Conservation (phyloP, 23 tunicate genomes). For the Ciona savignyi region DNA sequence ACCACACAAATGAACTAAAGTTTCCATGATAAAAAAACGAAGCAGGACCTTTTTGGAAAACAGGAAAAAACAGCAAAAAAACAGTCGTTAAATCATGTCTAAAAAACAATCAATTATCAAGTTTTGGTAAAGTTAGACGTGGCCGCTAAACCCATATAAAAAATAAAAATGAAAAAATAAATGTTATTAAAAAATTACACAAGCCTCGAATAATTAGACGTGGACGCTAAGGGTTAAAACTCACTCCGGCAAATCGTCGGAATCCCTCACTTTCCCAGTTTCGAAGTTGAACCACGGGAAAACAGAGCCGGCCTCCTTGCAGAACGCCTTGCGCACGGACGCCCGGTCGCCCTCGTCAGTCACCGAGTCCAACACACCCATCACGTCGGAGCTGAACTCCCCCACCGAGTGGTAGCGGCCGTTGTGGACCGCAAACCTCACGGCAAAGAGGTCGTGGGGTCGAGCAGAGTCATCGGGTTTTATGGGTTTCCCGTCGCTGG, state of each 20-base stretch:
- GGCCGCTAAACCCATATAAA: too few relatives aligned
- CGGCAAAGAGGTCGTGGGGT: slow-evolving; percentile 76
- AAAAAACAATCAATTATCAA: too few relatives aligned
- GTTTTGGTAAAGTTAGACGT: too few relatives aligned
- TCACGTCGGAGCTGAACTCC: slow-evolving; percentile 56
- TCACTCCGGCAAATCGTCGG: slow-evolving; percentile 65
- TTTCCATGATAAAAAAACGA: too few relatives aligned
- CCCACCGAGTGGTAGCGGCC: slow-evolving; percentile 53
- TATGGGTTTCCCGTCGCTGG: background rate
- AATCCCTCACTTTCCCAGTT: slow-evolving; percentile 64
- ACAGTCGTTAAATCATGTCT: too few relatives aligned
- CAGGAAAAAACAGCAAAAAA: background rate
- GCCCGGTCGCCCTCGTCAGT: slow-evolving; percentile 13
- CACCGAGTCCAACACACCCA: slow-evolving; percentile 27
- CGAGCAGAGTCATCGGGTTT: background rate
- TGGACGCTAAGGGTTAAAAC: too few relatives aligned
- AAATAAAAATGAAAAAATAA: too few relatives aligned
- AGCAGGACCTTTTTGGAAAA: background rate
- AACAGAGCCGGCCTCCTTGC: slow-evolving; percentile 39
- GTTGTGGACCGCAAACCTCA: slow-evolving; percentile 84
- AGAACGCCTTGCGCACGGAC: slow-evolving; percentile 32
- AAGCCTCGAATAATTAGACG: too few relatives aligned
- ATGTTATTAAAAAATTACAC: too few relatives aligned
- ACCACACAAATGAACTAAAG: too few relatives aligned
- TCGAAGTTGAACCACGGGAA: slow-evolving; percentile 88